Evolutionary conservation across 2,888 invertebrate genomes (phyloP).

Genomic region (Lathronympha strigana): DNA sequence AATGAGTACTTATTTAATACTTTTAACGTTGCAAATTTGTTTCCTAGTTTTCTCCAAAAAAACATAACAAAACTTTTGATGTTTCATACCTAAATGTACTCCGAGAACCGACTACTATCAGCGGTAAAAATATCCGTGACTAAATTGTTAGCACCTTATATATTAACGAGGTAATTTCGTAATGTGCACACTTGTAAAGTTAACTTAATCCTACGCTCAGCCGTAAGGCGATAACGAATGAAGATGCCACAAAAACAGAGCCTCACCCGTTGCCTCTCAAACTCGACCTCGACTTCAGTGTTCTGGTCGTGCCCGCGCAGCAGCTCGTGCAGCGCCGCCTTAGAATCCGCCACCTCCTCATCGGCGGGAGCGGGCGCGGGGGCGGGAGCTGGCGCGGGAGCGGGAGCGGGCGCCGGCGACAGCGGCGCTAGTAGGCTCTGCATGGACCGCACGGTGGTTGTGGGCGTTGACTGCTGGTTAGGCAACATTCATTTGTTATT

Average conservation of each 20-base stretch:
- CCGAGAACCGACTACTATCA: too few relatives aligned
- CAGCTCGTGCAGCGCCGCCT: constrained; percentile 53
- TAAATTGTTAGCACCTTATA: too few relatives aligned
- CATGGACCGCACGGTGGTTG: constrained; percentile 54
- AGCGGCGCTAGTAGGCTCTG: constrained; percentile 71
- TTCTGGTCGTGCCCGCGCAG: constrained; percentile 46
- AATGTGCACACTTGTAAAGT: too few relatives aligned
- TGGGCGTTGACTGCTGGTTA: constrained; percentile 45
- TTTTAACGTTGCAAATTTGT: too few relatives aligned
- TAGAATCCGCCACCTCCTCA: constrained; percentile 49
- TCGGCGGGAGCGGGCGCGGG: constrained; percentile 39
- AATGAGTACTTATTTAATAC: too few relatives aligned
- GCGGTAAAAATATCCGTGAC: too few relatives aligned
- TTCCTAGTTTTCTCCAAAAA: too few relatives aligned
- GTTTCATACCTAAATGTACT: too few relatives aligned
- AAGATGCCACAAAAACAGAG: neutral
- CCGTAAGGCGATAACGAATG: too few relatives aligned
- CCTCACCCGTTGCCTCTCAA: constrained; percentile 45
- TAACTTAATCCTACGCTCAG: too few relatives aligned
- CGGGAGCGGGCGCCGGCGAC: constrained; percentile 41
- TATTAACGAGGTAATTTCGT: too few relatives aligned
- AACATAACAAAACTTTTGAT: too few relatives aligned
- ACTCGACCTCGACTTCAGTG: constrained; percentile 49
- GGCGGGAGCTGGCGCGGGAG: constrained; percentile 44
- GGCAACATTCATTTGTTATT: neutral